phyloP scores from a whole-genome alignment of 64 coral and sea anemone genomes.

The Platygyra sinensis region DNA sequence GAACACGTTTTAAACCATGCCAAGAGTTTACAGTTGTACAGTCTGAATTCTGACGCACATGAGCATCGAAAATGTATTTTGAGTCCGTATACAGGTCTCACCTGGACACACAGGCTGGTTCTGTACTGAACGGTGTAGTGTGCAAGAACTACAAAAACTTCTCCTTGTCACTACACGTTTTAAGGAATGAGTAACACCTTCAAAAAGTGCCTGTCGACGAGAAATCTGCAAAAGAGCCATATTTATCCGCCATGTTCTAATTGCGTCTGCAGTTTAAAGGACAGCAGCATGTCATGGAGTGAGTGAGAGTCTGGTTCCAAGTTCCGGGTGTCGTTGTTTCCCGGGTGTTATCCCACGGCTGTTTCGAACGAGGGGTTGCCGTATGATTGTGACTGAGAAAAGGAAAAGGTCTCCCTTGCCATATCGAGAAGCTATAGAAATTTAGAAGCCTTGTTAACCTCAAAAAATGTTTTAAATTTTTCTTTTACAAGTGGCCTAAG shows the following conservation, averaged over 20 bases:
- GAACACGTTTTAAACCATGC: too few relatives aligned
- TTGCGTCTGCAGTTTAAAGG: neutral
- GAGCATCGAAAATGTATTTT: neutral
- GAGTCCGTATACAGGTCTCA: neutral
- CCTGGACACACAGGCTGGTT: neutral
- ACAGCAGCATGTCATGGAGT: neutral
- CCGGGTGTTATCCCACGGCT: too few relatives aligned
- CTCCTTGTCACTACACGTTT: neutral
- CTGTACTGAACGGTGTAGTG: neutral
- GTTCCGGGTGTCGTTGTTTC: too few relatives aligned
- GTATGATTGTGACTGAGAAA: too few relatives aligned
- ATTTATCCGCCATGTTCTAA: constrained; percentile 10
- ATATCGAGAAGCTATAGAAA: too few relatives aligned
- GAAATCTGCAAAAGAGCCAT: constrained; percentile 21
- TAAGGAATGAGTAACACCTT: neutral
- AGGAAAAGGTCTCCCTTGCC: too few relatives aligned
- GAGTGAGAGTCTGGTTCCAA: too few relatives aligned
- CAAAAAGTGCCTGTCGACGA: neutral
- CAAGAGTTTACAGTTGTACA: too few relatives aligned
- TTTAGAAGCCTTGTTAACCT: too few relatives aligned
- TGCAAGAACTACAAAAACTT: neutral
- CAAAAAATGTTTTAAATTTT: too few relatives aligned
- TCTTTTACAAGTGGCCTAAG: too few relatives aligned
- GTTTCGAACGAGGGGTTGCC: too few relatives aligned
- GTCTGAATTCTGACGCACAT: neutral